phyloP scores from a whole-genome alignment of 1,140 invertebrate genomes.

The Chironomus tepperi region DNA sequence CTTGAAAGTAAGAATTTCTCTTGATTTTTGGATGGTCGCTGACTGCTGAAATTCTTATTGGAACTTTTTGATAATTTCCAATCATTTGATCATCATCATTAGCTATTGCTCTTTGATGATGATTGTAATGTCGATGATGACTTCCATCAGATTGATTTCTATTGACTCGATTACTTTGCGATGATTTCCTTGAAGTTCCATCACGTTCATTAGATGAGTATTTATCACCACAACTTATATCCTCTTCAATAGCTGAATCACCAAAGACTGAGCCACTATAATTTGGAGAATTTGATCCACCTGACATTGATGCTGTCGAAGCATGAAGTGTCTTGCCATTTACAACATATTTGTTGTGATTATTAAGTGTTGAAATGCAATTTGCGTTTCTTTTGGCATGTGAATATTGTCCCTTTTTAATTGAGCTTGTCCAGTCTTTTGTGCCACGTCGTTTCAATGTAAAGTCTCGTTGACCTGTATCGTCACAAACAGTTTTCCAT shows the following conservation, averaged over 20 bases:
- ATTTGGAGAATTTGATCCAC: conserved; percentile 38
- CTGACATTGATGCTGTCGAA: conserved; percentile 31
- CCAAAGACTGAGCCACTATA: conserved; percentile 40
- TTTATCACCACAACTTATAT: conserved; percentile 39
- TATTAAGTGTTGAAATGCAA: conserved; percentile 25
- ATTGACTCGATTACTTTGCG: neutral
- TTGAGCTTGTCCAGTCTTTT: conserved; percentile 49
- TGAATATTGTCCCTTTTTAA: conserved; percentile 39
- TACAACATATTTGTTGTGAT: neutral
- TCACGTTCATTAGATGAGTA: neutral
- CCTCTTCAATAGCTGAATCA: conserved; percentile 40
- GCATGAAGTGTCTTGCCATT: conserved; percentile 28
- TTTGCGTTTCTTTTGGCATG: conserved; percentile 25
- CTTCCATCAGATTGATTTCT: neutral
- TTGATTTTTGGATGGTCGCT: neutral
- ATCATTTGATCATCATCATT: neutral
- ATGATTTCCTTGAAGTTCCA: neutral
- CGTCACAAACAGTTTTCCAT: conserved; percentile 39
- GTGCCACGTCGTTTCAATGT: conserved; percentile 49
- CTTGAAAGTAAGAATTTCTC: neutral
- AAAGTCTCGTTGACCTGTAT: conserved; percentile 46
- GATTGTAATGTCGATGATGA: neutral
- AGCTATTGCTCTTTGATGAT: neutral
- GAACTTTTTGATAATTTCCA: conserved; percentile 17
- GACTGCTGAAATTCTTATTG: neutral